Conservation (phyloP, 2,113 vertebrate species). For the Macquaria ambigua region DNA sequence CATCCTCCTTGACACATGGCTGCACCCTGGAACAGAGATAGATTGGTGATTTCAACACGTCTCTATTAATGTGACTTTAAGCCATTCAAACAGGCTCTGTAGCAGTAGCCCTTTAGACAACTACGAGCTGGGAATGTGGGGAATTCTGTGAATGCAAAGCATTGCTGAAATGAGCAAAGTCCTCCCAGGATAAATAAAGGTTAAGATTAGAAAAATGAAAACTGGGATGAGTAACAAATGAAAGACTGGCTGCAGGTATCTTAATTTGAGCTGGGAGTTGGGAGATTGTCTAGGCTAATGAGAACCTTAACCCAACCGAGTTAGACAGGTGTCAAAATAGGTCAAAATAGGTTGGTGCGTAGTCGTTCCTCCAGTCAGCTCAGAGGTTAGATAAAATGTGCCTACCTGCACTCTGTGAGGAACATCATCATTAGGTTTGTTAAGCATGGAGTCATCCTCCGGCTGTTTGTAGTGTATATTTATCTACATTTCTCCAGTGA, state of each 20-base stretch:
- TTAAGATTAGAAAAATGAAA: conserved; percentile 19
- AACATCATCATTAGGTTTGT: conserved; percentile 15
- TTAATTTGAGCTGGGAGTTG: conserved; percentile 22
- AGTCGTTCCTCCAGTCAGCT: background rate
- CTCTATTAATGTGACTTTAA: conserved; percentile 5
- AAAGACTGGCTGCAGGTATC: conserved; percentile 6
- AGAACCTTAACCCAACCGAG: conserved; percentile 13
- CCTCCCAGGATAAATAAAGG: conserved; percentile 14
- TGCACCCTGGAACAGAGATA: conserved; percentile 29
- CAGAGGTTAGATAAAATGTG: conserved; percentile 23
- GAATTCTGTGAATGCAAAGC: conserved; percentile 37
- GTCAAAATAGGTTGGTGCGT: conserved; percentile 21
- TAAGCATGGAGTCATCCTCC: conserved; percentile 23
- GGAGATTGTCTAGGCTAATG: conserved; percentile 30
- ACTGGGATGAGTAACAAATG: conserved; percentile 5
- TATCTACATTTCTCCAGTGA: conserved; percentile 56
- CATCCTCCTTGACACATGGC: conserved; percentile 19
- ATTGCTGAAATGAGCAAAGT: background rate
- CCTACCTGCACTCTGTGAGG: conserved; percentile 3
- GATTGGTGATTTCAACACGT: conserved; percentile 12
- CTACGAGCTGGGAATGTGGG: conserved; percentile 8
- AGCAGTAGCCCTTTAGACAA: background rate
- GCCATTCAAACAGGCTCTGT: background rate
- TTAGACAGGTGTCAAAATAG: conserved; percentile 34
- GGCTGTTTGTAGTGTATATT: conserved; percentile 55